Percentiles rank a stretch among this genome's conserved stretches.
These are phyloP conservation scores for Dromius quadrimaculatus DNA, from an alignment of 2,888 invertebrate species.

Conservation along the genomic window DNA sequence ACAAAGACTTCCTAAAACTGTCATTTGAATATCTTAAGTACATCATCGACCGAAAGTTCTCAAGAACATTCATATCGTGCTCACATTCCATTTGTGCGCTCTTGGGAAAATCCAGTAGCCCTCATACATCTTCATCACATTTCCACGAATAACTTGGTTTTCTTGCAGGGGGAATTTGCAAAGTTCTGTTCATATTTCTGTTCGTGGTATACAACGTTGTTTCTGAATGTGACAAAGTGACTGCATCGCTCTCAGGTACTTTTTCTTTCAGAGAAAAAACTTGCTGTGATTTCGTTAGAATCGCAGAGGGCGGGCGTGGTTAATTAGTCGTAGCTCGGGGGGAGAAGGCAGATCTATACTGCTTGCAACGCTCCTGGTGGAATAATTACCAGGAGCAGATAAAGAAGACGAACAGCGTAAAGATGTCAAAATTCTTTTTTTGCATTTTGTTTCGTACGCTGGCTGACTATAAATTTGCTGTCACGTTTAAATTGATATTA, in stretches of 20 bases:
- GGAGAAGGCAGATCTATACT: not conserved
- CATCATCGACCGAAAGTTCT: no score
- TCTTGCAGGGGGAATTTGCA: no score
- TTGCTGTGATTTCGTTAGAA: constrained; percentile 34
- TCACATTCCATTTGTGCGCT: not conserved
- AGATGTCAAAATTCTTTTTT: constrained; percentile 51
- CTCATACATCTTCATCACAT: not conserved
- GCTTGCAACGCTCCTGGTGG: constrained; percentile 29
- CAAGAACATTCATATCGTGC: no score
- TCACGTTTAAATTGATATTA: constrained; percentile 52
- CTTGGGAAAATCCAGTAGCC: not conserved
- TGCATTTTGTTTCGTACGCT: constrained; percentile 43
- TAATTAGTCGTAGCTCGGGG: constrained; percentile 26
- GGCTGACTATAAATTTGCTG: constrained; percentile 40
- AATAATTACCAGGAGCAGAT: constrained; percentile 47
- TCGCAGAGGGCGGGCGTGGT: constrained; percentile 12
- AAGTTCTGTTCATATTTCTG: not conserved
- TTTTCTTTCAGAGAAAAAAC: constrained; percentile 11
- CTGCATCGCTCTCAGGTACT: constrained; percentile 3
- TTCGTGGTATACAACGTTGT: not conserved
- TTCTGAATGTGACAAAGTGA: not conserved
- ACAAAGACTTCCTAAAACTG: no score
- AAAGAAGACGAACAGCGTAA: constrained; percentile 50
- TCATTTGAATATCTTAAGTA: no score
- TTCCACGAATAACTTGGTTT: not conserved